Evolutionary conservation across 2,888 invertebrate species (phyloP), one percentile per base, ranked within the genome.

Genomic region (Pseudolycoriella hygida): DNA sequence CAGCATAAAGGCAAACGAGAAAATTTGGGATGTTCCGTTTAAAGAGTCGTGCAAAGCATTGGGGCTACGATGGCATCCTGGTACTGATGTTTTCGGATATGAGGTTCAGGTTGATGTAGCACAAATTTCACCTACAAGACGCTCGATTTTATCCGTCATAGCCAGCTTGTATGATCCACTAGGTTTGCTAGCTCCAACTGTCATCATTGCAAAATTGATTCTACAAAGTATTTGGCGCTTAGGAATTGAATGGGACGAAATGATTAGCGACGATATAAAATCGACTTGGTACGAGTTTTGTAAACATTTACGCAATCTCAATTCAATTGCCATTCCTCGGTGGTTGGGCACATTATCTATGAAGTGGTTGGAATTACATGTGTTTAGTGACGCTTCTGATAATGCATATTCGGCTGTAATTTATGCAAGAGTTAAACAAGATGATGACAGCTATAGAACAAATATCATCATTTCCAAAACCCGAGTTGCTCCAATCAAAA

Each of bases 141-240:
- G 50, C 14, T 20, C 12, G n/a, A 42, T 51, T 3, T 32, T 49
- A 8, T 49, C 51, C 3, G 48, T 45, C n/a, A 30, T 49, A 2
- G 20, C 49, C 1, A 48, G 34, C 3, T 17, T 52, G 20, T 52
- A 48, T 17, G 50, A 51, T 41, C 50, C 52, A 5, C 34, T 50
- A 18, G 50, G 50, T 1, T 42, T 50, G 18, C 38, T 52, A 2
- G n/a, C n/a, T n/a, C 51, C 51, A 17, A 30, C 48, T 2, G 41
- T 47, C 2, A 44, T 50, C 2, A 45, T 8, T 11, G 48, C 34
- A 5, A 49, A 52, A 44, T 47, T 48, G 2, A 37, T 51, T 4
- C 42, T 52, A 43, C 50, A 52, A 37, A 30, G 47, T n/a, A 14
- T 52, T 14, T 51, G 50, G 51, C 12, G 42, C 2, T 3, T 30